These are phyloP conservation scores for Gephyroberyx darwinii DNA, from an alignment of 2,797 vertebrate species.

Conservation along the genomic window DNA sequence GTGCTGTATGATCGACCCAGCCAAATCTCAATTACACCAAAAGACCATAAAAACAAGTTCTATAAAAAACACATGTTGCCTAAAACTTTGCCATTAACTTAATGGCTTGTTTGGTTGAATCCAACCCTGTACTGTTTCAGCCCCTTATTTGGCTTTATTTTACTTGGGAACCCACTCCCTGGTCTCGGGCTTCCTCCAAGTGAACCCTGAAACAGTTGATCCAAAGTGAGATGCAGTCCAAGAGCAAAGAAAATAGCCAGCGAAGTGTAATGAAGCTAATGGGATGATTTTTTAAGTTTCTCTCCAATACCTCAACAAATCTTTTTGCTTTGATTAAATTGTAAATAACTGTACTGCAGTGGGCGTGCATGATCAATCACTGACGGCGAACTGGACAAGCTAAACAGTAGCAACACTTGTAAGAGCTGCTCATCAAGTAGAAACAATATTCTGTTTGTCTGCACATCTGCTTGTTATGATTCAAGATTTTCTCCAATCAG, in stretches of 20 bases:
- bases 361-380: background rate
- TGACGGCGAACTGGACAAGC: background rate
- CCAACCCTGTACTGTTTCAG: background rate
- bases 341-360: background rate
- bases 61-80: slow-evolving; percentile 12
- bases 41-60: slow-evolving; percentile 20
- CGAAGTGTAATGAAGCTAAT: slow-evolving; percentile 39
- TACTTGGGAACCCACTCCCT: slow-evolving; percentile 14
- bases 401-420: no score
- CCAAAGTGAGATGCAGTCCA: slow-evolving; percentile 30
- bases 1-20: background rate
- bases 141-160: no score
- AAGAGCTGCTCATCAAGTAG: background rate
- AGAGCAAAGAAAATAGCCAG: slow-evolving; percentile 29
- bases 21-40: background rate
- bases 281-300: slow-evolving; percentile 7
- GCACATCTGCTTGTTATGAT: slow-evolving; percentile 18
- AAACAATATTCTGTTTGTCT: background rate
- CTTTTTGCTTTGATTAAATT: background rate
- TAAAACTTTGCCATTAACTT: slow-evolving; percentile 9
- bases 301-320: background rate
- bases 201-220: slow-evolving; percentile 30
- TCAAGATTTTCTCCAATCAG: background rate
- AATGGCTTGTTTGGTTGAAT: background rate
- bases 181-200: slow-evolving; percentile 30